Base-by-base conservation (phyloP, 2,797 vertebrate genomes). In the Heterohyrax brucei region DNA sequence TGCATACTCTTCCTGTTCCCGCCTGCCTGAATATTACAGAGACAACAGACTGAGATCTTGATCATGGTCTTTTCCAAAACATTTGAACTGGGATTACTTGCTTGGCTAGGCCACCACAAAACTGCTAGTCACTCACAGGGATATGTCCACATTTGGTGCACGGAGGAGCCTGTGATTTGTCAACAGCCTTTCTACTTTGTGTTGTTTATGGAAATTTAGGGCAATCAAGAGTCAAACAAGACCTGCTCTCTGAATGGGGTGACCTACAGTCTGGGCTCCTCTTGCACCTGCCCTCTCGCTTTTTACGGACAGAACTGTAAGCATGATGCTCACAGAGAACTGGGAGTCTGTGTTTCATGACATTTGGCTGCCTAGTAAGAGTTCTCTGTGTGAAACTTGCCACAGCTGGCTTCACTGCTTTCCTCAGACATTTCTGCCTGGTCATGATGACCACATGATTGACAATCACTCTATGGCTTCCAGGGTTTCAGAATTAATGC, bases 231-330 rank as follows among this genome's bases (percentile, higher is more conserved):
- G 59, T 21, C 22, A 61, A 61, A 61, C 59, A 61, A 97, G 97
- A 44, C 6, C 8, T 1, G 99, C 98, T 99, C 99, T 98, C 99
- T 99, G 87, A 99, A 99, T 0, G 99, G 99, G 84, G 99, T 99
- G 0, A 99, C 99, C 0, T 99, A 99, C n/a, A 99, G 99, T 94
- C 98, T 99, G 91, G 99, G 99, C 48, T 99, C 99, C 85, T 99
- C 99, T 97, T 99, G 99, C 89, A 99, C 99, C 39, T 99, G 99
- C 64, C 99, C 98, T 97, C 97, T 98, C 0, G 98, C 98, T 97
- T 99, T 99, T 16, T 56, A 56, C 53, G 4, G 53, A 12, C 97
- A 99, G 92, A 99, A 98, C 97, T 99, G 99, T 66, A 99, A 99
- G 92, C 96, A 99, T 0, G 99, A 99, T 76, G 98, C 98, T 10